Evolutionary conservation across 2,113 vertebrate species (phyloP), one percentile per base, ranked within the genome.

Genomic region (Neogale vison): DNA sequence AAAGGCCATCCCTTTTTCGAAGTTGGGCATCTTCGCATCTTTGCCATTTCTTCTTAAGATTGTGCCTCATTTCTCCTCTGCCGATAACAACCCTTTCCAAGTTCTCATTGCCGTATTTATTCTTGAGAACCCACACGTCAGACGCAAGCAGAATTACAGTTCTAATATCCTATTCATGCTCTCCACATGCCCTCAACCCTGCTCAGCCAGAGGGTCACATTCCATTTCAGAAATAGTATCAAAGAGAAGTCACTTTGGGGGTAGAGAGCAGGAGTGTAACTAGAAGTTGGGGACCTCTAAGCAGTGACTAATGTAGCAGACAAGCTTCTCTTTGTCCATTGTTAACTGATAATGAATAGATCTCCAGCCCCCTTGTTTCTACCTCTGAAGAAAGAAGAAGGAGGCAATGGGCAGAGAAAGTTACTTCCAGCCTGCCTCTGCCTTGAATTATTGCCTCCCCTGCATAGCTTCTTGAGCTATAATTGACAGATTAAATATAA

Each of bases 141-240:
- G 74, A 57, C 24, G 36, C 13, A 59, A 80, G 71, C 65, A 88
- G 87, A 94, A 88, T 82, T 63, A 26, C 14, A 23, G 15, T 17
- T 91, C 50, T 86, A 52, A 81, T 90, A 77, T 31, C 15, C 76
- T 65, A 55, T 6, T 88, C 29, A 23, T 34, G 93, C 52, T 50
- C 69, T 36, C 85, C 7, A 34, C n/a, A 80, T n/a, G 57, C 71
- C 59, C 74, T 95, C 1, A 15, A 39, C 89, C 85, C 89, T 88
- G 77, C 36, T 47, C 57, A 87, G 84, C 77, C 24, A 12, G 76
- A 88, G 90, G 88, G 88, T 95, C 95, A 93, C 82, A 85, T 93
- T 95, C 93, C 86, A 63, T 45, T 88, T 96, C 86, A 93, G 86
- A 97, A 98, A 97, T 82, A 95, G 88, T 72, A 90, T 94, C 81